Evolutionary conservation across 2,797 vertebrate genomes (phyloP), one percentile per base, ranked within the genome.

Genomic region (Macrochelys suwanniensis): DNA sequence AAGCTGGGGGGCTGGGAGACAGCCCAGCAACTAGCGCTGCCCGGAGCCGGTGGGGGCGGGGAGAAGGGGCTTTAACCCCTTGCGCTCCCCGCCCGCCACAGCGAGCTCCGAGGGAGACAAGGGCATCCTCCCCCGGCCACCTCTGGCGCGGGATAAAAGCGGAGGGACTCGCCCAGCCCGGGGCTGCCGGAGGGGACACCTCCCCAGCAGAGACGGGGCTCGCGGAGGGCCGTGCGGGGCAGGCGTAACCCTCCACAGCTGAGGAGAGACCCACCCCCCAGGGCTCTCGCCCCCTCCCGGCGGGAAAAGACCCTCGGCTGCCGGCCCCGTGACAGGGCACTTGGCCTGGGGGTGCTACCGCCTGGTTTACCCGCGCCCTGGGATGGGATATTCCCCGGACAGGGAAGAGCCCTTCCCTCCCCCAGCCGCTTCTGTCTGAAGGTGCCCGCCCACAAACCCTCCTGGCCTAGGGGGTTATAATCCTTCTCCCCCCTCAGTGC

Each of bases 171-270:
- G 54, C 26, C 56, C 83, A 31, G 51, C 21, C n/a, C 53, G 51
- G 1, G 10, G 54, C n/a, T 26, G 4, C 19, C 7, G 33, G 9
- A 53, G 19, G 26, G 45, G 49, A 13, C 1, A 13, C 16, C 5
- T 37, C 59, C 9, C 19, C 8, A 1, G 31, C 31, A 5, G 21
- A 47, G 21, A 13, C 42, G 17, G 59, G 47, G 59, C 49, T 50
- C 71, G 56, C 21, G 21, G 53, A 10, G n/a, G n/a, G n/a, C n/a
- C n/a, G n/a, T n/a, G n/a, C 10, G 12, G 31, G 7, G 21, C 47
- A 49, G 8, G 10, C 7, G 10, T 49, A 9, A 7, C 6, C 47
- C 47, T 9, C 47, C 47, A 49, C n/a, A n/a, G n/a, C n/a, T n/a
- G n/a, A n/a, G 17, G 37, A 82, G 25, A 57, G 15, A 23, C 42